A percentile compares a stretch with the other conserved stretches of the same genome.
Evolutionary conservation across 2,888 invertebrate species (phyloP).

Genomic region (Andrena praecox): DNA sequence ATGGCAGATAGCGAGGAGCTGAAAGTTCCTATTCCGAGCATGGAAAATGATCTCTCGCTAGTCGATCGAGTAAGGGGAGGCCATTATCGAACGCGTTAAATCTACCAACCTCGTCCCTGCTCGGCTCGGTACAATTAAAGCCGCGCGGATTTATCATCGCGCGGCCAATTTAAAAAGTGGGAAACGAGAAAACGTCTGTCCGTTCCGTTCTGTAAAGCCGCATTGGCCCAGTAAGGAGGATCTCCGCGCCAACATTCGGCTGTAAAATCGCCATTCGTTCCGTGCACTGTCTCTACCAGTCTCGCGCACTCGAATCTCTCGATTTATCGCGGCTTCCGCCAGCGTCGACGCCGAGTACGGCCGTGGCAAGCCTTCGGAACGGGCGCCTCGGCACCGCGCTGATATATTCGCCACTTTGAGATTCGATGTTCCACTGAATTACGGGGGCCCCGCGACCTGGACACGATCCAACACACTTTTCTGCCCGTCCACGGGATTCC

Average conservation of each 20-base stretch:
- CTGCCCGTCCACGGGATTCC: neutral
- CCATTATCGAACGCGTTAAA: neutral
- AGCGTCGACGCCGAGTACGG: neutral
- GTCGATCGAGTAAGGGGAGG: neutral
- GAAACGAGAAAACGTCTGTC: slow-evolving; percentile 79
- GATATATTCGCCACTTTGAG: slow-evolving; percentile 23
- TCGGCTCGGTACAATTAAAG: slow-evolving; percentile 46
- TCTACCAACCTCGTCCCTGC: neutral
- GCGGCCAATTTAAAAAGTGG: slow-evolving; percentile 81
- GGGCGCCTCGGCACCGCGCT: neutral
- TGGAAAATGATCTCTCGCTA: neutral
- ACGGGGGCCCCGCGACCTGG: slow-evolving; percentile 17
- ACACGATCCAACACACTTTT: slow-evolving; percentile 20
- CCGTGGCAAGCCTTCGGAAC: slow-evolving; percentile 28
- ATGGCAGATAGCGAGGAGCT: too few relatives aligned
- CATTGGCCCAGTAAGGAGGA: slow-evolving; percentile 61
- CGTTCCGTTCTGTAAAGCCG: slow-evolving; percentile 84
- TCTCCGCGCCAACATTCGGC: slow-evolving; percentile 67
- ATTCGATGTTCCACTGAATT: slow-evolving; percentile 24
- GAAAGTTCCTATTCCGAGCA: neutral
- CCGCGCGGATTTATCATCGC: slow-evolving; percentile 76
- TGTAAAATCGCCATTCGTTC: slow-evolving; percentile 63
- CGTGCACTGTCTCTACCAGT: slow-evolving; percentile 25
- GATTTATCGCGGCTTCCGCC: slow-evolving; percentile 47
- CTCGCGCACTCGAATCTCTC: slow-evolving; percentile 27